Evolutionary conservation across 1,140 invertebrate genomes (phyloP).

Genomic region (Drosophila murphyi): DNA sequence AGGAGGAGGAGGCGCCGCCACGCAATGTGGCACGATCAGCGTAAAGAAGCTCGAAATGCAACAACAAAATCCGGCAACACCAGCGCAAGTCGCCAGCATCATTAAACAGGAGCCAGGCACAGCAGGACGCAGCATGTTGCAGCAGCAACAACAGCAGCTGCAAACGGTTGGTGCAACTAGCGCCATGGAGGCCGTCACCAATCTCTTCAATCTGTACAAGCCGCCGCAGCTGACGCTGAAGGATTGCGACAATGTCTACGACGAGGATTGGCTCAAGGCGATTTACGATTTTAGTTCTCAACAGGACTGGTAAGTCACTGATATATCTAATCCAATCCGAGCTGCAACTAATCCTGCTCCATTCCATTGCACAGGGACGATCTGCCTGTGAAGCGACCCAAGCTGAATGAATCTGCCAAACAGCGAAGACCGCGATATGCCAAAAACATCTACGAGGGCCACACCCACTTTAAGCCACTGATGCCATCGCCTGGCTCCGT

Average conservation of each 20-base stretch:
- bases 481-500: constrained; percentile 78
- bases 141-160: constrained; percentile 1
- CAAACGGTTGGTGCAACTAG: constrained; percentile 22
- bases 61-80: constrained; percentile 40
- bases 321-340: background rate
- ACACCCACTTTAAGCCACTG: constrained; percentile 86
- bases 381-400: constrained; percentile 94
- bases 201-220: constrained; percentile 85
- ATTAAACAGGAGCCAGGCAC: constrained; percentile 67
- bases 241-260: constrained; percentile 90
- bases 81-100: constrained; percentile 1
- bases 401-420: constrained; percentile 84
- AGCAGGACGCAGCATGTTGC: background rate
- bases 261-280: constrained; percentile 92
- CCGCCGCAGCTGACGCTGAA: constrained; percentile 90
- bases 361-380: constrained; percentile 87
- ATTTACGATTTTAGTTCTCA: constrained; percentile 94
- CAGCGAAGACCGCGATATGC: constrained; percentile 61
- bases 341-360: background rate
- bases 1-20: constrained; percentile 5
- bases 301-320: constrained; percentile 90
- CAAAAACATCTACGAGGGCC: constrained; percentile 87
- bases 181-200: constrained; percentile 66
- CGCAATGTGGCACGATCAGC: constrained; percentile 64
- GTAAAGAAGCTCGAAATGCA: constrained; percentile 81